Base-by-base conservation (phyloP, 2,888 invertebrate genomes). In the Schizotus pectinicornis region DNA sequence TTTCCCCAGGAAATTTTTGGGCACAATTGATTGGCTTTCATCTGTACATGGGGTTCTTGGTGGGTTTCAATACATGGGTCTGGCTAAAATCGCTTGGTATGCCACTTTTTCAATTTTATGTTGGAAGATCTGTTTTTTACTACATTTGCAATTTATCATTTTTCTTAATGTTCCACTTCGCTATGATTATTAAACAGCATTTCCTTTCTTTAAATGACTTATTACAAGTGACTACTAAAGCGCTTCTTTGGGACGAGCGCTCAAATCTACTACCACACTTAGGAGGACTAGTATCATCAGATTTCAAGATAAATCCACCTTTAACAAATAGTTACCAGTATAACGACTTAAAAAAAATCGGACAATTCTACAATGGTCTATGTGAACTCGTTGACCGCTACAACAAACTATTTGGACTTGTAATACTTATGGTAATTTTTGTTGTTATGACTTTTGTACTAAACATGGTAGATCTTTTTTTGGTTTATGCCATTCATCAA, bases 401-500 rank as follows among this genome's bases (percentile, higher is more conserved):
- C 32, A 56, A 50, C 12, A 33, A 37, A 9, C 34, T 51, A 5
- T 56, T 22, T 14, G 56, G 56, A 1, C 1, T 51, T 5, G 12
- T 36, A 1, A 45, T 56, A 1, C 35, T 56, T n/a, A 8, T 34
- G 5, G 30, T 38, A n/a, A 56, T 46, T 3, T 2, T 50, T 11
- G 37, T 37, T 32, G 34, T 30, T 0, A 46, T 56, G 7, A 14
- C 30, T 5, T 56, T 30, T 46, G 45, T 46, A 7, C 22, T 56
- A 7, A 56, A 56, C 39, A 31, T 56, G 30, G 45, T 34, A 33
- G 39, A 56, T 39, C n/a, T 56, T 1, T 13, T 45, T 31, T n/a
- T 51, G 46, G 56, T 56, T 33, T 56, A 51, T n/a, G 50, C 50
- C 1, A 7, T 51, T 5, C 32, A 31, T n/a, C 37, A n/a, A 7